Evolutionary conservation across 2,113 vertebrate species (phyloP), one percentile per base, ranked within the genome.

Genomic region (Silurus glanis): DNA sequence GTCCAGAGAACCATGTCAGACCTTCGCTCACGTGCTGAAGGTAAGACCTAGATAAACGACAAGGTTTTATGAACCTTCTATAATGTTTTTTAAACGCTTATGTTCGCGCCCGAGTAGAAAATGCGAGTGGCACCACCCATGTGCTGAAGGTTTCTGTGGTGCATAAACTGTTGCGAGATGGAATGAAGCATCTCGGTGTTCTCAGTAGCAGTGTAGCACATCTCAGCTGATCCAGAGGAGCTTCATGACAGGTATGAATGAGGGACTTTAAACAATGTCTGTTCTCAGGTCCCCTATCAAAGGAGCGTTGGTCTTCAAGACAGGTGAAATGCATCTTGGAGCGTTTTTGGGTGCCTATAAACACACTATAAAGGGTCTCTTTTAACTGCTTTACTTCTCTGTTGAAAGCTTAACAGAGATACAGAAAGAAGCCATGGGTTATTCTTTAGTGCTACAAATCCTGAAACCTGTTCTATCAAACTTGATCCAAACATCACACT

Each of bases 1-100:
- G 96, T 98, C 87, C 96, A 96, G 93, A 97, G 96, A 89, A 97
- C 96, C 0, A 95, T 98, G 94, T 96, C 97, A 4, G 97, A 98
- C 92, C 95, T 98, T 87, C 97, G 97, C 79, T 95, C 94, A 45
- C 95, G 97, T 0, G 95, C 94, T 0, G 97, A 98, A 89, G 97
- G 97, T 98, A 92, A 94, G 94, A 9, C 7, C 7, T 17, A 3
- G 12, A 59, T 7, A 25, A 51, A 0, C 0, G 0, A 9, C 3
- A 2, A 8, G n/a, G 7, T 19, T 10, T 53, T 8, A 19, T 10
- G 47, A 37, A 2, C 37, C 37, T 37, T 37, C 2, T 37, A 37
- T 37, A 37, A 2, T 37, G 1, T 37, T 37, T 37, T 49, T 23
- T 51, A 28, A 14, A 9, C 23, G 51, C 72, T 78, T 71, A 58